Evolutionary conservation across 2,888 invertebrate genomes (phyloP), one percentile per base, ranked within the genome.

Genomic region (Sabatieria punctata): DNA sequence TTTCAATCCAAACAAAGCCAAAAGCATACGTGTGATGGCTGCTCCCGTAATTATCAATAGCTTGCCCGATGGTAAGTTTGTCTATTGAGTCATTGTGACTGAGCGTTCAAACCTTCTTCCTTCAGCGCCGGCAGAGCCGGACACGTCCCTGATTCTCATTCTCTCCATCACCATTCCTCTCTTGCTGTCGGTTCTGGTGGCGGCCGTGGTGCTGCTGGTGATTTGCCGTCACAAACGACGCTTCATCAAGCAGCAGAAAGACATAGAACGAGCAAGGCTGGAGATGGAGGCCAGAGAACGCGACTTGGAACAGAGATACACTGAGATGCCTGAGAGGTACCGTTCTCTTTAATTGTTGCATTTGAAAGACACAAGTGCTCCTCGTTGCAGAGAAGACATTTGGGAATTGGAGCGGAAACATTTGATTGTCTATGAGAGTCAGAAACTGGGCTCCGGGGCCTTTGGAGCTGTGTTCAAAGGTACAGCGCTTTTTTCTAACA

Each of bases 381-480:
- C n/a, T 30, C 30, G 8, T 30, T 30, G 30, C 30, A 30, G 30
- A 30, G 8, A 30, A 8, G 30, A 30, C 15, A 30, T 30, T 30
- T 46, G 46, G 46, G 46, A 46, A 33, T 13, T 46, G 22, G 41
- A 46, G 15, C 26, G 41, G n/a, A 8, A 11, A 3, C 4, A 26
- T 4, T n/a, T 46, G 25, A 21, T 46, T 8, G 19, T 46, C 8
- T 27, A 36, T 25, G 43, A 47, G 36, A 27, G 35, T n/a, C 21
- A 47, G n/a, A 43, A 27, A 18, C 30, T 47, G 21, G 47, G 47
- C 4, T 11, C 18, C 18, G 47, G 47, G 4, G 47, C 47, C n/a
- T 47, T 47, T 25, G 47, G 47, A 22, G 6, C 30, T n/a, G 47
- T 47, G 21, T 36, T 27, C n/a, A 42, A 25, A 45, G 43, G 47